These are phyloP conservation scores for Hypsopygia costalis DNA, from an alignment of 2,888 invertebrate genomes.

Conservation along the genomic window DNA sequence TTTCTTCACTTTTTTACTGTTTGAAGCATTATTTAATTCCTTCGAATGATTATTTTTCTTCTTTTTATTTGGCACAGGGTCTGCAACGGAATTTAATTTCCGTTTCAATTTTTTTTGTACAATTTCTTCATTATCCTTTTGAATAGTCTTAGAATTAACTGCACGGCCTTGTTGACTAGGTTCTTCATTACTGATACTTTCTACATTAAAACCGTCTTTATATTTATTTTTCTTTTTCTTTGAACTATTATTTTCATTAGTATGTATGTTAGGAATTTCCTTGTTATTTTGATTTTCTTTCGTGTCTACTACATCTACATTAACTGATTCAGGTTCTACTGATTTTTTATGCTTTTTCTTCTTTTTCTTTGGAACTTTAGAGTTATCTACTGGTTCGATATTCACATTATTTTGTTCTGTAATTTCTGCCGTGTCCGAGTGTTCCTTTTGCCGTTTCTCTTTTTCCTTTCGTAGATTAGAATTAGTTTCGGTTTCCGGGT, in stretches of 20 bases:
- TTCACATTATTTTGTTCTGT: slow-evolving; percentile 5
- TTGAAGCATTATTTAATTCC: slow-evolving; percentile 14
- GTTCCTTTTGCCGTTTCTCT: background rate
- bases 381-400: background rate
- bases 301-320: slow-evolving; percentile 7
- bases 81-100: slow-evolving; percentile 20
- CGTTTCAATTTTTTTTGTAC: slow-evolving; percentile 20
- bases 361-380: background rate
- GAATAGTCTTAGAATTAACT: slow-evolving; percentile 20
- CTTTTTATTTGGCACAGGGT: slow-evolving; percentile 28
- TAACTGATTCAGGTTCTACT: background rate
- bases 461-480: background rate
- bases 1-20: slow-evolving; percentile 29
- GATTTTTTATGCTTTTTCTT: slow-evolving; percentile 6
- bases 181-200: slow-evolving; percentile 31
- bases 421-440: slow-evolving; percentile 10
- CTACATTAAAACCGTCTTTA: slow-evolving; percentile 37
- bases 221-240: slow-evolving; percentile 40
- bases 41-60: slow-evolving; percentile 26
- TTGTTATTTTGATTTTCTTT: slow-evolving; percentile 14
- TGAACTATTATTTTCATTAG: slow-evolving; percentile 9
- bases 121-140: slow-evolving; percentile 19
- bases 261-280: slow-evolving; percentile 4
- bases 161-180: slow-evolving; percentile 34
- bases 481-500: too few relatives aligned